phyloP scores from a whole-genome alignment of 1,140 invertebrate species.

The Cyphomyrmex costatus region DNA sequence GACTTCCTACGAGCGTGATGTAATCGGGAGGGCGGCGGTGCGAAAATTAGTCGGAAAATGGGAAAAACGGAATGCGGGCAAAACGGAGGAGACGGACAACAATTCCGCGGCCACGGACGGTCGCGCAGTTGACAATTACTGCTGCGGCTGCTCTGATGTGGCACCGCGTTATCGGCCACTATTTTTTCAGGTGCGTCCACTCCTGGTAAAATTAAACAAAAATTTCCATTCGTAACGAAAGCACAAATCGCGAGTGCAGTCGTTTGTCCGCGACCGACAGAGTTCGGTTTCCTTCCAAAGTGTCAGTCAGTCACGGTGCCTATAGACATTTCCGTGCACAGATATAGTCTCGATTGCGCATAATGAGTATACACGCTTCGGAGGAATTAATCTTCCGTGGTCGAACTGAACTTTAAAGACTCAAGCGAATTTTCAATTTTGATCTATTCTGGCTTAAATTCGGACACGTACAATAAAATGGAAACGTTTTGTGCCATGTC shows the following conservation, averaged over 20 bases:
- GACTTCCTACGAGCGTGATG: neutral
- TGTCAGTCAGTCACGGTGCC: neutral
- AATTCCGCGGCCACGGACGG: neutral
- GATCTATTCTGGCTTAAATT: too few species aligned
- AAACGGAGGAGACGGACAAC: conserved; percentile 16
- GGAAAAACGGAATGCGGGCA: neutral
- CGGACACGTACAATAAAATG: too few species aligned
- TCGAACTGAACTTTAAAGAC: too few species aligned
- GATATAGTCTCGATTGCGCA: conserved; percentile 2
- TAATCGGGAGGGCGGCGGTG: neutral
- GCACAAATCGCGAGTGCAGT: conserved; percentile 8
- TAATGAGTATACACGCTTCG: conserved; percentile 22
- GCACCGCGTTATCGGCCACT: conserved; percentile 44
- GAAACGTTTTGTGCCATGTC: too few species aligned
- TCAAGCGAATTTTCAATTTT: too few species aligned
- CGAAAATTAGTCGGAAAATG: conserved; percentile 44
- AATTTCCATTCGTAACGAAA: conserved; percentile 61
- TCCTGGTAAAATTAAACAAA: conserved; percentile 50
- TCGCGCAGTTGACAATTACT: conserved; percentile 28
- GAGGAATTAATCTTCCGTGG: too few species aligned
- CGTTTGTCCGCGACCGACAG: neutral
- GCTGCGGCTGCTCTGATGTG: conserved; percentile 4
- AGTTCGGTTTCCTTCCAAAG: conserved; percentile 3
- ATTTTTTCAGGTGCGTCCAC: conserved; percentile 45
- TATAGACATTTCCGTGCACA: neutral